Percentiles rank a stretch among this genome's conserved stretches.
These are phyloP conservation scores for Drosophila recens DNA, from an alignment of 2,888 invertebrate species.

Conservation along the genomic window DNA sequence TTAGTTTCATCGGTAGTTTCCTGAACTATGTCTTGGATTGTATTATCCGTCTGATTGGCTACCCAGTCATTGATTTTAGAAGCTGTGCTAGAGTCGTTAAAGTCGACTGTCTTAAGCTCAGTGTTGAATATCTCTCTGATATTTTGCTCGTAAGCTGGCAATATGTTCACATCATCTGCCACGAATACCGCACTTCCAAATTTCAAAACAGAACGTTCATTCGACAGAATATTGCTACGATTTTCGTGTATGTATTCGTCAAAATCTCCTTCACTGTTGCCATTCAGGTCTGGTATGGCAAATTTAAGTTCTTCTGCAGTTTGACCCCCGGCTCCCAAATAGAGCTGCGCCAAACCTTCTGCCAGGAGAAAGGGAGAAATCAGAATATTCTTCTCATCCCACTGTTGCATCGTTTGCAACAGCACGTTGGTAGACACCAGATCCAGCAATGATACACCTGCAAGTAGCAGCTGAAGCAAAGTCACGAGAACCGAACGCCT, in stretches of 20 bases:
- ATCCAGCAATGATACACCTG: not conserved
- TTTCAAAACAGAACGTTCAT: not conserved
- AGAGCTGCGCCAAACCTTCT: not conserved
- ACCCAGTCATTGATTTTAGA: not conserved
- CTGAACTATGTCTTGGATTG: not conserved
- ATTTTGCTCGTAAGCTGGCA: not conserved
- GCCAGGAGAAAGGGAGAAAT: too few species aligned
- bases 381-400: not conserved
- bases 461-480: not conserved
- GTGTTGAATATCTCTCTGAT: not conserved
- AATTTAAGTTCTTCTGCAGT: not conserved
- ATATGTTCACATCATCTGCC: not conserved
- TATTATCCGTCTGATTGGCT: not conserved
- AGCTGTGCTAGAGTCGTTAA: not conserved
- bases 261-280: too few species aligned
- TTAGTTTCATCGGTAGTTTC: not conserved
- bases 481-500: not conserved
- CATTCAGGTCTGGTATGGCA: too few species aligned
- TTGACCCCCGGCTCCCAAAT: constrained; percentile 1
- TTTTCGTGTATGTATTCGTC: not conserved
- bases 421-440: not conserved
- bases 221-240: not conserved
- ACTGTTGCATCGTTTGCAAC: not conserved
- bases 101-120: not conserved
- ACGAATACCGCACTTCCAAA: not conserved